Evolutionary conservation across 2,797 vertebrate genomes (phyloP).

Genomic region (Brotula barbata): DNA sequence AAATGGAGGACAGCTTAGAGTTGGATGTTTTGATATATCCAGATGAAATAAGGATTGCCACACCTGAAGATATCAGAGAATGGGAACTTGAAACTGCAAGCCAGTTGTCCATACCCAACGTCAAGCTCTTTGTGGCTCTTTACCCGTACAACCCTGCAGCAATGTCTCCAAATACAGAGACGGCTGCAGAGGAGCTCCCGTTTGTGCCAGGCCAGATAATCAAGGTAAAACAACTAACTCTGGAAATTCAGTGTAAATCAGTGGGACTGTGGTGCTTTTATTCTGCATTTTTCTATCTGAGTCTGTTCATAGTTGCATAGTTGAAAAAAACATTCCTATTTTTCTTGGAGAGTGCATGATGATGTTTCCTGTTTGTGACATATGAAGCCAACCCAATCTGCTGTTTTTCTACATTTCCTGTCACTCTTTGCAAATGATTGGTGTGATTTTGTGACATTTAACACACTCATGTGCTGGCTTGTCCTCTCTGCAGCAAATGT

Average conservation of each 20-base stretch:
- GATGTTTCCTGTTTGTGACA: conserved; percentile 59
- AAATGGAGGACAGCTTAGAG: conserved; percentile 67
- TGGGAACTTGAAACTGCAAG: conserved; percentile 72
- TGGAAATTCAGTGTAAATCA: background rate
- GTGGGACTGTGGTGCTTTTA: background rate
- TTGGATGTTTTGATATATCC: conserved; percentile 77
- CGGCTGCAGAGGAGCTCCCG: conserved; percentile 91
- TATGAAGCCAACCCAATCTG: conserved; percentile 21
- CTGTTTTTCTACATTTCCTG: conserved; percentile 55
- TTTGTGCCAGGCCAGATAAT: conserved; percentile 94
- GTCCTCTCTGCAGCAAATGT: no score
- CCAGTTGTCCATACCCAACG: conserved; percentile 60
- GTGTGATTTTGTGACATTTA: conserved; percentile 31
- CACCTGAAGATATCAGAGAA: conserved; percentile 64
- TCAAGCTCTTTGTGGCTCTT: conserved; percentile 90
- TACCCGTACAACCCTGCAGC: conserved; percentile 93
- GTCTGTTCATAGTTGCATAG: conserved; percentile 8
- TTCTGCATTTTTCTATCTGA: no score
- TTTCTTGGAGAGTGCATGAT: conserved; percentile 21
- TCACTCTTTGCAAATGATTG: conserved; percentile 25
- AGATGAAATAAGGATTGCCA: conserved; percentile 68
- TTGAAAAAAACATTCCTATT: conserved; percentile 15
- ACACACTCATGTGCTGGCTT: no score
- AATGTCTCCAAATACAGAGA: conserved; percentile 94
- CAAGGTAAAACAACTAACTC: conserved; percentile 74